These are phyloP conservation scores for Paralichthys olivaceus DNA, from an alignment of 2,113 vertebrate species.

Conservation along the genomic window DNA sequence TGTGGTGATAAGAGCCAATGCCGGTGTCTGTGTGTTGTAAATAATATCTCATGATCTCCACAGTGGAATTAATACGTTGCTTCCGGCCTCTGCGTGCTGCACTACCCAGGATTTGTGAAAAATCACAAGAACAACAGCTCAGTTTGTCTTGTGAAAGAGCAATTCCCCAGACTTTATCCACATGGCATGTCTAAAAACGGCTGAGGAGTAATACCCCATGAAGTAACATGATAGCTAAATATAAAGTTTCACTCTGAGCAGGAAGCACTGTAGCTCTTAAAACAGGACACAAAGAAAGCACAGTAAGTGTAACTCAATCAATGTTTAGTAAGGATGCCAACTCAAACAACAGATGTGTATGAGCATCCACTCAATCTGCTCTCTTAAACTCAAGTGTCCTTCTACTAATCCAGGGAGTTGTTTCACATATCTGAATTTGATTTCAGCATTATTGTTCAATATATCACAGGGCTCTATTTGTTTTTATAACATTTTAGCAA, in stretches of 20 bases:
- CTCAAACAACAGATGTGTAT: not conserved
- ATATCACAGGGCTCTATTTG: not conserved
- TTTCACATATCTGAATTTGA: not conserved
- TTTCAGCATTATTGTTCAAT: not conserved
- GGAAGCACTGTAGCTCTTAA: not conserved
- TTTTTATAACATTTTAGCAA: not conserved
- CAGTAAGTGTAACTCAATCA: not conserved
- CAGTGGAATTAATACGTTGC: too few relatives aligned
- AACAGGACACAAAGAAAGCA: conserved; percentile 4
- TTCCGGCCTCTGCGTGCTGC: too few relatives aligned
- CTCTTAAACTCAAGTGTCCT: not conserved
- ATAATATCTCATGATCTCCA: too few relatives aligned
- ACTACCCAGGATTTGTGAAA: too few relatives aligned
- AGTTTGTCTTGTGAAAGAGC: too few relatives aligned
- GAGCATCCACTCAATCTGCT: not conserved
- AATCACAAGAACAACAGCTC: too few relatives aligned
- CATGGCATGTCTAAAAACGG: too few relatives aligned
- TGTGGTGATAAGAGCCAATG: too few relatives aligned
- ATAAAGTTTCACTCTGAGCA: not conserved
- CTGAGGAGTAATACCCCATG: too few relatives aligned
- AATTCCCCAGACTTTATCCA: too few relatives aligned
- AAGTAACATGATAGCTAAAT: not conserved
- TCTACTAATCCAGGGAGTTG: not conserved
- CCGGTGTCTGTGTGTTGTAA: too few relatives aligned
- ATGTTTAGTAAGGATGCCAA: not conserved